A percentile compares a stretch with the other conserved stretches of the same genome.
Evolutionary conservation across 2,888 invertebrate genomes (phyloP).

Genomic region (Drosophila paranaensis): DNA sequence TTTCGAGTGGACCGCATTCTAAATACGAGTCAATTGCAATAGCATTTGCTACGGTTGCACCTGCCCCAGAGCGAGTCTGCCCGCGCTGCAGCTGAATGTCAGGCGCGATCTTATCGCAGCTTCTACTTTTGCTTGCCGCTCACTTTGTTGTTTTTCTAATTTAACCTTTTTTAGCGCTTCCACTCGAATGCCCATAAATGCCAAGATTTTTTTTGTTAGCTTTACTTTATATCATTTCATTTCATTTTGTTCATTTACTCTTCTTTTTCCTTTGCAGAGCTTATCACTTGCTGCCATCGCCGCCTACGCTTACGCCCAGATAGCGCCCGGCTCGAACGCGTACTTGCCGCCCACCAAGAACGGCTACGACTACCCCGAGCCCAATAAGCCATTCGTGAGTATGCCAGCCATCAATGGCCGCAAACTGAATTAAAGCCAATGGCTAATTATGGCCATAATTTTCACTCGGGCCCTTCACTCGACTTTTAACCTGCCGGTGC

Average conservation of each 20-base stretch:
- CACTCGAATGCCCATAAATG: slow-evolving; percentile 42
- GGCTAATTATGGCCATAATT: slow-evolving; percentile 66
- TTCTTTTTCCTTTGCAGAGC: slow-evolving; percentile 73
- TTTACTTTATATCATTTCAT: slow-evolving; percentile 19
- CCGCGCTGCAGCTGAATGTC: slow-evolving; percentile 67
- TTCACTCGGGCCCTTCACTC: slow-evolving; percentile 45
- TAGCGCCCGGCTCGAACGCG: slow-evolving; percentile 88
- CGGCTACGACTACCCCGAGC: slow-evolving; percentile 91
- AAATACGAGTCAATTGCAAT: slow-evolving; percentile 50
- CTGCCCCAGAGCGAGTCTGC: slow-evolving; percentile 53
- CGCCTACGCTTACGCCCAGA: slow-evolving; percentile 81
- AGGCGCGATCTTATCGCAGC: slow-evolving; percentile 70
- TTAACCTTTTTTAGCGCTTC: slow-evolving; percentile 65
- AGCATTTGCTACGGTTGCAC: slow-evolving; percentile 47
- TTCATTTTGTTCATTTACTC: slow-evolving; percentile 20
- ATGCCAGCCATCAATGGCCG: slow-evolving; percentile 13
- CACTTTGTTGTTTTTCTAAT: slow-evolving; percentile 55
- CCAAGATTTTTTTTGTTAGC: slow-evolving; percentile 38
- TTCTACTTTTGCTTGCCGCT: slow-evolving; percentile 74
- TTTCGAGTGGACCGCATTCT: slow-evolving; percentile 65
- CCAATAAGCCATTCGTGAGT: slow-evolving; percentile 85
- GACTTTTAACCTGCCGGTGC: slow-evolving; percentile 31
- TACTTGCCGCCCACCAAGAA: slow-evolving; percentile 90
- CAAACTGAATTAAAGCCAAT: slow-evolving; percentile 64
- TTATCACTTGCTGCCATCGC: slow-evolving; percentile 79